Evolutionary conservation across 1,140 invertebrate species (phyloP).

Genomic region (Helicoverpa zea): DNA sequence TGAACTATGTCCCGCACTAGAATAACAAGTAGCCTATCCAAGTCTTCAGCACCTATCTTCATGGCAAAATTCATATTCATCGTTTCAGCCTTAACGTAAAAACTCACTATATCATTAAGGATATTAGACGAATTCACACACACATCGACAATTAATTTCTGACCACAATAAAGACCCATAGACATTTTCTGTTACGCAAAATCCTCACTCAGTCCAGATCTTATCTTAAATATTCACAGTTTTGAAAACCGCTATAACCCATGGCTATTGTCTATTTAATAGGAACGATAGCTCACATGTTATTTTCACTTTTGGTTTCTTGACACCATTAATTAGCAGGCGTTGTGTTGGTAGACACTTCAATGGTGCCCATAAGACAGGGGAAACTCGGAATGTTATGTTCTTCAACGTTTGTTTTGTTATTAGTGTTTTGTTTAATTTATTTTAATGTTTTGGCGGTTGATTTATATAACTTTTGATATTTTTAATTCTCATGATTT

Average conservation of each 20-base stretch:
- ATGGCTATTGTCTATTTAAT: conserved; percentile 10
- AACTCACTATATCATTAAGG: too few species aligned
- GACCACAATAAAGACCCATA: too few species aligned
- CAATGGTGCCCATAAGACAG: conserved; percentile 26
- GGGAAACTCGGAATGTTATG: background rate
- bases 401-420: conserved; percentile 7
- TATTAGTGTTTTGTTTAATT: background rate
- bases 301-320: conserved; percentile 32
- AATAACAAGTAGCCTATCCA: too few species aligned
- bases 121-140: too few species aligned
- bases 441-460: background rate
- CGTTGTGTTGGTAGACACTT: conserved; percentile 23
- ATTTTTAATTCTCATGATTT: too few species aligned
- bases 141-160: too few species aligned
- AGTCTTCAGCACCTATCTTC: too few species aligned
- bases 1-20: too few species aligned
- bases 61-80: too few species aligned
- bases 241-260: background rate
- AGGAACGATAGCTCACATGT: conserved; percentile 23
- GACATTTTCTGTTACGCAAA: background rate
- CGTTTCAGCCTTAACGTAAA: too few species aligned
- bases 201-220: background rate
- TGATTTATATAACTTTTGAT: background rate
- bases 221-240: background rate
- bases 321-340: conserved; percentile 26